Evolutionary conservation across 2,113 vertebrate genomes (phyloP), one percentile per base, ranked within the genome.

Genomic region (Phalacrocorax aristotelis): DNA sequence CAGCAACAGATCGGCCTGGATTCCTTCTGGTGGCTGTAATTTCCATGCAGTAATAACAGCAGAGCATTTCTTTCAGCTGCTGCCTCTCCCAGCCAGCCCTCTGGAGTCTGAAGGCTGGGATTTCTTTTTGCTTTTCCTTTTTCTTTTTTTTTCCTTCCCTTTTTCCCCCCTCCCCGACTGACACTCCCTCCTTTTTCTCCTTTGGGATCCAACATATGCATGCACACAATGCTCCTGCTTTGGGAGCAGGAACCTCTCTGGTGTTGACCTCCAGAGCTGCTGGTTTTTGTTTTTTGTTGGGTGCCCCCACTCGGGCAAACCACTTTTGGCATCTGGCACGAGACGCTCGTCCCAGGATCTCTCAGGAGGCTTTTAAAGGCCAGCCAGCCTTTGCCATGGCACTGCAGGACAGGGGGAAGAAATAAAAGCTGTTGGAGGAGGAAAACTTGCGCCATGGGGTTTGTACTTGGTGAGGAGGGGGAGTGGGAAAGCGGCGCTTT

Each of bases 21-120:
- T 97, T 96, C 90, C 68, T 97, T 81, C 75, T 94, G 89, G 78
- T 44, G 10, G 80, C 95, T 93, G 94, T 93, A 94, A 82, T 97
- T 97, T 97, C 97, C 92, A 95, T 92, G 94, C 90, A 93, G 79
- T 94, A 97, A 96, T 90, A 97, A 81, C 61, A 91, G 90, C 84
- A 93, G 89, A 92, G 61, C 42, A 36, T 90, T 97, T 90, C 57
- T 96, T 93, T 93, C 94, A 95, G 90, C 93, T 96, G 69, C 71
- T 94, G 89, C 72, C 79, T 91, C 68, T 93, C 66, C 79, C 74
- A 81, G 83, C 72, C 89, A 88, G 62, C 77, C 60, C 90, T 81
- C 60, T 90, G 44, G 84, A 92, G 90, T 87, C 86, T 91, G 40
- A 79, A 92, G 51, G 51, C 90, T 95, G 86, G 42, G 70, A 62